A percentile compares a stretch with the other conserved stretches of the same genome.
phyloP scores from a whole-genome alignment of 1,140 invertebrate species.

The Drosophila malerkotliana region DNA sequence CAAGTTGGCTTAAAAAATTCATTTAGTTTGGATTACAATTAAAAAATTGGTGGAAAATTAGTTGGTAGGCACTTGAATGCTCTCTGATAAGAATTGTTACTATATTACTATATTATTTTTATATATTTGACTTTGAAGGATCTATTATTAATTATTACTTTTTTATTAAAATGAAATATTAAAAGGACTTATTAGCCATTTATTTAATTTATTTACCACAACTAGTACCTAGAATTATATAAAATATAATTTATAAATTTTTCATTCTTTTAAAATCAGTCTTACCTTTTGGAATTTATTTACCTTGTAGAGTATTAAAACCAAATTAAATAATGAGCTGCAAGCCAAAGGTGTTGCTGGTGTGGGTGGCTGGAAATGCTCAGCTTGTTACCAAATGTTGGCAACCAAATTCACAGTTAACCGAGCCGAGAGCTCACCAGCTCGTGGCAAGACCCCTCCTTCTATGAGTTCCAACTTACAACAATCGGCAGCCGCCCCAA shows the following conservation, averaged over 20 bases:
- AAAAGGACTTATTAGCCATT: no score
- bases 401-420: constrained; percentile 27
- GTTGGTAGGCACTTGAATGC: not conserved
- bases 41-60: not conserved
- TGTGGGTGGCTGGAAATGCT: constrained; percentile 49
- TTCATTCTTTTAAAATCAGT: not conserved
- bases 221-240: no score
- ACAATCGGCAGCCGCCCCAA: constrained; percentile 58
- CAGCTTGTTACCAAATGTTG: constrained; percentile 42
- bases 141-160: no score
- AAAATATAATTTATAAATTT: not conserved
- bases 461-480: constrained; percentile 52
- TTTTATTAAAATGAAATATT: no score
- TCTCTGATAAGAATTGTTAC: not conserved
- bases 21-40: constrained; percentile 45
- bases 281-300: not conserved
- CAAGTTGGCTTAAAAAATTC: constrained; percentile 44
- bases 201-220: no score
- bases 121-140: no score
- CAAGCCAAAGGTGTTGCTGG: constrained; percentile 35
- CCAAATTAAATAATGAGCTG: constrained; percentile 56
- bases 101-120: no score
- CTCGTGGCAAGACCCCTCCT: constrained; percentile 11
- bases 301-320: constrained; percentile 34
- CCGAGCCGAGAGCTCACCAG: not conserved